phyloP scores from a whole-genome alignment of 2,888 invertebrate species.

The Aphrophora alni region DNA sequence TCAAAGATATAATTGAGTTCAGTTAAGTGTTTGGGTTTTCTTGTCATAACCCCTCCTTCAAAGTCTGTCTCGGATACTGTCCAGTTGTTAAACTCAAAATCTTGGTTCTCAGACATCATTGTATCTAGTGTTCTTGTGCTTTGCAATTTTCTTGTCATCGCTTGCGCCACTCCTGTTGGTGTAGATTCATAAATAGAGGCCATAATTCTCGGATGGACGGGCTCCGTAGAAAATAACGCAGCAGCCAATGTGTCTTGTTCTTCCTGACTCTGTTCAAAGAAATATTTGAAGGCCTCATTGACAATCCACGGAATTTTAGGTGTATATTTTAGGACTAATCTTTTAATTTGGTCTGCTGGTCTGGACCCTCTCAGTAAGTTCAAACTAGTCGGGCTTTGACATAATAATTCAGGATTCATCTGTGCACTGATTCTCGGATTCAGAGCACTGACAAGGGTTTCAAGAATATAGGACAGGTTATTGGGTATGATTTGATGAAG shows the following conservation, averaged over 20 bases:
- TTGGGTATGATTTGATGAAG: not conserved
- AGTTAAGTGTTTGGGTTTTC: not conserved
- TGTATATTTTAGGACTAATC: not conserved
- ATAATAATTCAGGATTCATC: conserved; percentile 3
- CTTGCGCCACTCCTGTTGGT: not conserved
- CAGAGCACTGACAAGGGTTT: not conserved
- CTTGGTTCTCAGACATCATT: not conserved
- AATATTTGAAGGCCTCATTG: not conserved
- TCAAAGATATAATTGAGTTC: not conserved
- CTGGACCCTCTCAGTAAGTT: conserved; percentile 12
- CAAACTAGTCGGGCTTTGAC: not conserved
- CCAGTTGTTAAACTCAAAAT: not conserved
- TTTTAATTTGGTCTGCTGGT: not conserved
- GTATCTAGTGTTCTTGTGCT: not conserved
- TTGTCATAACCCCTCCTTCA: not conserved
- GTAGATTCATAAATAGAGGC: conserved; percentile 7
- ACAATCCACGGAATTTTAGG: not conserved
- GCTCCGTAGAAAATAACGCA: not conserved
- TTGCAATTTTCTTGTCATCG: not conserved
- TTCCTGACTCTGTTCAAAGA: not conserved
- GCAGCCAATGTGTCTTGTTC: not conserved
- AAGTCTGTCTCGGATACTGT: not conserved
- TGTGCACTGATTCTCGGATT: not conserved
- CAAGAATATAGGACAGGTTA: too few species aligned
- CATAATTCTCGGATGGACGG: not conserved